Conservation (phyloP, 2,797 vertebrate species). For the Acipenser ruthenus region DNA sequence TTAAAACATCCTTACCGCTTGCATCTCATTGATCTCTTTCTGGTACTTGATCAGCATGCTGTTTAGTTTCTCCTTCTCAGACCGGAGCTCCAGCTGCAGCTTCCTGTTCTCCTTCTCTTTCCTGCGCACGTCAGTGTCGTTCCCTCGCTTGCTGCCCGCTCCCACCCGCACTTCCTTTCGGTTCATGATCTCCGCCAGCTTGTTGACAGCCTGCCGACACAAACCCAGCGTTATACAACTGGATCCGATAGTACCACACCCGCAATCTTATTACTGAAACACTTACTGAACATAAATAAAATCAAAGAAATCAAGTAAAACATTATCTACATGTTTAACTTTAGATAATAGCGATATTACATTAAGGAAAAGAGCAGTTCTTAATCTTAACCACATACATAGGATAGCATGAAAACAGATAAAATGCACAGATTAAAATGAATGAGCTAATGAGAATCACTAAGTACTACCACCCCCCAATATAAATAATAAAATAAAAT, state of each 20-base stretch:
- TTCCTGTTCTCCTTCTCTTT: conserved; percentile 98
- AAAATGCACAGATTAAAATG: too few relatives aligned
- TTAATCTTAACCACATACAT: too few relatives aligned
- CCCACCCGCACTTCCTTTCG: conserved; percentile 72
- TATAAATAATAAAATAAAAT: too few relatives aligned
- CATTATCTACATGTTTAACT: too few relatives aligned
- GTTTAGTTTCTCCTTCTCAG: conserved; percentile 90
- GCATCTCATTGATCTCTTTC: conserved; percentile 93
- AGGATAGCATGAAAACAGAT: too few relatives aligned
- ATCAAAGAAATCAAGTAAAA: not conserved
- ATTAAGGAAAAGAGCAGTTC: too few relatives aligned
- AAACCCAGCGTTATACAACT: not conserved
- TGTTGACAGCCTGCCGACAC: conserved; percentile 82
- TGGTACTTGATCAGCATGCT: conserved; percentile 96
- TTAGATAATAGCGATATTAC: too few relatives aligned
- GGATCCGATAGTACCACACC: not conserved
- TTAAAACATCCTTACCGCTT: conserved; percentile 69
- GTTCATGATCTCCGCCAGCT: conserved; percentile 97
- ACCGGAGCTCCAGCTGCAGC: conserved; percentile 88
- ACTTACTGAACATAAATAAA: not conserved
- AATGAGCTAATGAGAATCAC: too few relatives aligned
- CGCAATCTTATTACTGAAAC: not conserved
- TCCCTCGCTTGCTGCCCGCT: conserved; percentile 81
- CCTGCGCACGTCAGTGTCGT: conserved; percentile 86
- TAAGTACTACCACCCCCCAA: too few relatives aligned